phyloP scores from a whole-genome alignment of 2,888 invertebrate species.

The Dusona sp. region DNA sequence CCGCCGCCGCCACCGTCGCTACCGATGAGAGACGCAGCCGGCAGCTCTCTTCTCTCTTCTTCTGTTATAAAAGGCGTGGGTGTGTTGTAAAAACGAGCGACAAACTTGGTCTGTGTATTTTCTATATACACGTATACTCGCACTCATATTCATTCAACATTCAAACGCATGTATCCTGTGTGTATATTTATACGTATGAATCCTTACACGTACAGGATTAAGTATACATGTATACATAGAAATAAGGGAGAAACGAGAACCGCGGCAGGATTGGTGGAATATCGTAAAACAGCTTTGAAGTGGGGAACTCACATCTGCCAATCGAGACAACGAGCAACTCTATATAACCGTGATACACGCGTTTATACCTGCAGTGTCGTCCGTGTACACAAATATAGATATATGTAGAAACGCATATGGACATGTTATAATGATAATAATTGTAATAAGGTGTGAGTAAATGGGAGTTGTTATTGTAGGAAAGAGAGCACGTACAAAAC shows the following conservation, averaged over 20 bases:
- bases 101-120: slow-evolving; percentile 4
- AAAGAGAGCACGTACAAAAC: slow-evolving; percentile 27
- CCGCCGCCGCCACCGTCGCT: slow-evolving; percentile 56
- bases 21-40: slow-evolving; percentile 54
- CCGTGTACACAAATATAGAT: not conserved
- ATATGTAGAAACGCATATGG: not conserved
- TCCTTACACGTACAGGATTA: not conserved
- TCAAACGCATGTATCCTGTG: not conserved
- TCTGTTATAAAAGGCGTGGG: slow-evolving; percentile 30
- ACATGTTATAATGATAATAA: slow-evolving; percentile 7
- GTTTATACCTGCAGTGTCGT: slow-evolving; percentile 26
- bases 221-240: not conserved
- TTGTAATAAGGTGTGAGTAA: slow-evolving; percentile 21
- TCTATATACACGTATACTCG: not conserved
- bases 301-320: slow-evolving; percentile 75
- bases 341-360: slow-evolving; percentile 26
- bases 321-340: slow-evolving; percentile 69
- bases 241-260: slow-evolving; percentile 63
- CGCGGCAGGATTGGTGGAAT: slow-evolving; percentile 73
- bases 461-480: slow-evolving; percentile 12
- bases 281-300: slow-evolving; percentile 60
- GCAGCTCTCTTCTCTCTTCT: slow-evolving; percentile 28
- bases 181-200: not conserved
- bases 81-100: slow-evolving; percentile 35
- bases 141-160: too few species aligned